A percentile compares a stretch with the other conserved stretches of the same genome.
Evolutionary conservation across 2,113 vertebrate species (phyloP).

Genomic region (Odocoileus virginianus): DNA sequence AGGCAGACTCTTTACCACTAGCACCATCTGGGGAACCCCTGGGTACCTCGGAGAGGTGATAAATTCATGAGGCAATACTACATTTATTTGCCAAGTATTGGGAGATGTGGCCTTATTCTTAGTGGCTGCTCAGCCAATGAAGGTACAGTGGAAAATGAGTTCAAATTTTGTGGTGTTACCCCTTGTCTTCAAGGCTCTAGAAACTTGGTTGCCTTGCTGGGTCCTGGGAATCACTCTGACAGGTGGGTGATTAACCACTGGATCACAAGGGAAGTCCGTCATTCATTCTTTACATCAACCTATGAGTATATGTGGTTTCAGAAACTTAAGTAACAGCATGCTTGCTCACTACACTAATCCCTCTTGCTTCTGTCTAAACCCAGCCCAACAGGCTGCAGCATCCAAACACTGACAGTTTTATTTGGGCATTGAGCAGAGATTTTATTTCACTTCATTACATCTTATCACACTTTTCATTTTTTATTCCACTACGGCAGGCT

Average conservation of each 20-base stretch:
- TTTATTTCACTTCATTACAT: conserved; percentile 49
- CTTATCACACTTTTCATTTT: conserved; percentile 53
- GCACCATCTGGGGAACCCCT: background rate
- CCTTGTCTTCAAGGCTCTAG: background rate
- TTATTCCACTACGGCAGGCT: background rate
- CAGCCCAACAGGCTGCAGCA: background rate
- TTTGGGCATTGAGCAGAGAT: background rate
- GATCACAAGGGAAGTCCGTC: background rate
- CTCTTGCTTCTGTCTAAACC: background rate
- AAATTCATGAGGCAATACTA: background rate
- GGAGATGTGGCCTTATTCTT: background rate
- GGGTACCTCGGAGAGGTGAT: background rate
- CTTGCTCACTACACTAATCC: background rate
- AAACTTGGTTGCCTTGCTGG: background rate
- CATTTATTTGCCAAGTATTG: background rate
- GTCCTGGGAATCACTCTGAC: background rate
- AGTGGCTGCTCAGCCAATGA: background rate
- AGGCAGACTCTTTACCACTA: background rate
- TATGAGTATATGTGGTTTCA: background rate
- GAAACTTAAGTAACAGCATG: background rate
- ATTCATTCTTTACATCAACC: background rate
- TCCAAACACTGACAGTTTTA: background rate
- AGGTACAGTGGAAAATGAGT: background rate
- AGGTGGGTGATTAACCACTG: background rate
- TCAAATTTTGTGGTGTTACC: background rate